Base-by-base conservation (phyloP, 2,113 vertebrate genomes). In the Oxyruncus cristatus region DNA sequence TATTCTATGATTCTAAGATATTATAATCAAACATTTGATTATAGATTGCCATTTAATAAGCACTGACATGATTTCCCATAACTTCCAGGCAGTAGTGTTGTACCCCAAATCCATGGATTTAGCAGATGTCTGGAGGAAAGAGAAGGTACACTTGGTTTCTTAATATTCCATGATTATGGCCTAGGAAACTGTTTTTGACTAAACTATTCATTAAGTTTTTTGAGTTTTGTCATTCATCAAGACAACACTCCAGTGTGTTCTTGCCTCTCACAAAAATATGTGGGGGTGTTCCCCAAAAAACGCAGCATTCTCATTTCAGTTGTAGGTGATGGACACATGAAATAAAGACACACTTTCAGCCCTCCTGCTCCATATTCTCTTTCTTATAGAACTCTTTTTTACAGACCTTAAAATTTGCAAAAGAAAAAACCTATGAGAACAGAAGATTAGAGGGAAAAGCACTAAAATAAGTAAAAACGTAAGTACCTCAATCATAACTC, bases 391-490 rank as follows among this genome's bases (percentile, higher is more conserved):
- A 8, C 5, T 53, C 12, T 46, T 12, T 92, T 88, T 83, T 71
- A 71, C 27, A 58, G 47, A 81, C 5, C 6, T 67, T 44, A 71
- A 65, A 27, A 58, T 24, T 59, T 87, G 66, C 5, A 17, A 94
- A 96, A 76, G 12, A 80, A 86, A 95, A 88, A 59, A 30, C 3
- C 2, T 16, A 30, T 4, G 4, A 61, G 37, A 53, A 76, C 9
- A 73, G 80, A 84, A 3, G 6, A 39, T 42, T 71, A 37, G 46
- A 66, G 83, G 39, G 17, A 71, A 93, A 70, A 81, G 6, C 23
- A 42, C 9, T 47, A 26, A 66, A 96, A 90, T 92, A 87, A 77
- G 66, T 92, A 47, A 83, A 92, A 96, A 68, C 78, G 22, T 30
- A 11, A 42, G 6, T 84, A 58, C 37, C 41, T 95, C 41, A 46